Base-by-base conservation (phyloP, 1,140 invertebrate genomes). In the Phenacoccus solenopsis region DNA sequence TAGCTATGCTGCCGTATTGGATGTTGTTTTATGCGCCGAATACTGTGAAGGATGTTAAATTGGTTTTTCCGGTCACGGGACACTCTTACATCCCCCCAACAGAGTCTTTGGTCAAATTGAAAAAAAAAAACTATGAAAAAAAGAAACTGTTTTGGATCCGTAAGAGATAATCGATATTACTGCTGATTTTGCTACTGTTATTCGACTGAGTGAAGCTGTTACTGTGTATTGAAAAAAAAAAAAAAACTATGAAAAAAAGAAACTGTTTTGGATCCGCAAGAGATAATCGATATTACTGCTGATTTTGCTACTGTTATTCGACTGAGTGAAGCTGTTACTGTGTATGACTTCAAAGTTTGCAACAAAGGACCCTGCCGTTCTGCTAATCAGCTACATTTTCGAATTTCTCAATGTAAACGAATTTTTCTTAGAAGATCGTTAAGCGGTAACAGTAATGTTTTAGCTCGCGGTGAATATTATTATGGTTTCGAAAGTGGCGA, bases 51-150 rank as follows among this genome's bases (percentile, higher is more conserved):
- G 35, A 71, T 49, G 38, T 77, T 12, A 71, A 77, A 71, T 21
- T 75, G 12, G 70, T 76, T 64, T 78, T 76, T 72, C 76, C 76
- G 22, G 70, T 77, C 20, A 71, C 70, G 10, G 75, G 76, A 13
- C 75, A 77, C 70, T 75, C 71, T 10, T 77, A 74, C 69, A 73
- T 78, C 21, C 75, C 76, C 1, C 73, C 76, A 76, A 76, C 67
- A 69, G 75, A 35, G 75, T 78, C 1, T 78, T 77, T 73, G 76
- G 72, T 1, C n/a, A 67, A 16, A 73, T 72, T 71, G 74, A 77
- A 74, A 74, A 75, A 73, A 21, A 32, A n/a, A n/a, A n/a, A n/a
- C n/a, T n/a, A n/a, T n/a, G n/a, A n/a, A n/a, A n/a, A n/a, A n/a
- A n/a, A 72, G 71, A 73, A 32, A 32, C 30, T 5, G 13, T 32